These are phyloP conservation scores for Dicrostonyx torquatus DNA, from an alignment of 2,797 vertebrate genomes.

Conservation along the genomic window DNA sequence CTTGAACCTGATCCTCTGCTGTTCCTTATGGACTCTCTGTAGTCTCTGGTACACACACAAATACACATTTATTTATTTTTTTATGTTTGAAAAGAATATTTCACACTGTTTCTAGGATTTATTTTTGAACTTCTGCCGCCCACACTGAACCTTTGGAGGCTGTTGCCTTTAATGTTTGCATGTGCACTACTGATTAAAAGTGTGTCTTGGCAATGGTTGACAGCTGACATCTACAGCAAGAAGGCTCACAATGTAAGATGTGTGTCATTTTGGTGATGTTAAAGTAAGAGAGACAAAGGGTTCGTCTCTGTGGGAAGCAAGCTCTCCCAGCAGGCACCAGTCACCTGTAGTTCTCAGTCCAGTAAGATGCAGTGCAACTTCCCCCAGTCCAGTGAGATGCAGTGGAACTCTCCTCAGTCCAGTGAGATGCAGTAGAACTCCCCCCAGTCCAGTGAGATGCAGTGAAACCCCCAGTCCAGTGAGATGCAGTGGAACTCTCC, in stretches of 20 bases:
- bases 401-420: too few species aligned
- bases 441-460: too few species aligned
- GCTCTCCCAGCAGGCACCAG: not conserved
- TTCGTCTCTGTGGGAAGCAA: not conserved
- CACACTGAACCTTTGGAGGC: not conserved
- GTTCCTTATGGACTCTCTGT: not conserved
- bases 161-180: not conserved
- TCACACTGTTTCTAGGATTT: not conserved
- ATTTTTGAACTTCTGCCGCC: not conserved
- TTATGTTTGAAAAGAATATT: not conserved
- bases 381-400: too few species aligned
- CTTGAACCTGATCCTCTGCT: not conserved
- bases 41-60: not conserved
- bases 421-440: too few species aligned
- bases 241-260: not conserved
- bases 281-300: not conserved
- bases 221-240: not conserved
- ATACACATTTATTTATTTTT: not conserved
- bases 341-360: not conserved
- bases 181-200: not conserved
- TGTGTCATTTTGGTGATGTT: not conserved
- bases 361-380: too few species aligned
- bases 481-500: too few species aligned
- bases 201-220: not conserved
- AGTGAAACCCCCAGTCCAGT: too few species aligned